Base-by-base conservation (phyloP, 2,888 invertebrate species). In the Digitonthophagus gazella region DNA sequence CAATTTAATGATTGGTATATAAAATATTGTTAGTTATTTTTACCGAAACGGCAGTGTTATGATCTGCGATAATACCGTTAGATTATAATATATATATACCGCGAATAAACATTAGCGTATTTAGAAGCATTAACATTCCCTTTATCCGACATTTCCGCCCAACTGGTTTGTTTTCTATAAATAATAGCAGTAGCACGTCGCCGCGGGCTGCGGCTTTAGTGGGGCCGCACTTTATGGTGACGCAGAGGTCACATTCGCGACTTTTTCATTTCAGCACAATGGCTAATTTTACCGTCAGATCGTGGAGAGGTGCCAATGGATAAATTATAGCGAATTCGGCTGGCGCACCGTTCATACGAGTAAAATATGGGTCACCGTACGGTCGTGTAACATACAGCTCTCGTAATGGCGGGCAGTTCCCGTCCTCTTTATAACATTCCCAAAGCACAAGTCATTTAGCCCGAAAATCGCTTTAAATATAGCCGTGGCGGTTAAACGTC, bases 261-360 rank as follows among this genome's bases (percentile, higher is more conserved):
- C 28, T 44, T 44, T 44, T 44, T 44, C 28, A 44, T 44, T 8
- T 11, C 28, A n/a, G 28, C 28, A 44, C 28, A 44, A 44, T 61
- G 61, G 61, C 61, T 61, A 61, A 61, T 61, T 19, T 61, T 61
- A 61, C 61, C 61, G 20, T n/a, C 18, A 19, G 14, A 61, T 61
- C 20, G 20, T 61, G 61, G 61, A 61, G 61, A 61, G 61, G 20
- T 61, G 61, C 61, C 61, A 61, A 61, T 61, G 61, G 19, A 18
- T 61, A 20, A 61, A 61, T 61, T 61, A 61, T 19, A 20, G 61
- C 18, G 20, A 18, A 61, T 61, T 19, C 61, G 18, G 19, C 20
- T 19, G 57, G 61, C 28, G 28, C 28, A 8, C 28, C n/a, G n/a
- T n/a, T 44, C 28, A 44, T 44, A 44, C 28, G 8, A 6, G 11